Evolutionary conservation across 2,888 invertebrate genomes (phyloP).

Genomic region (Oxycera nigricornis): DNA sequence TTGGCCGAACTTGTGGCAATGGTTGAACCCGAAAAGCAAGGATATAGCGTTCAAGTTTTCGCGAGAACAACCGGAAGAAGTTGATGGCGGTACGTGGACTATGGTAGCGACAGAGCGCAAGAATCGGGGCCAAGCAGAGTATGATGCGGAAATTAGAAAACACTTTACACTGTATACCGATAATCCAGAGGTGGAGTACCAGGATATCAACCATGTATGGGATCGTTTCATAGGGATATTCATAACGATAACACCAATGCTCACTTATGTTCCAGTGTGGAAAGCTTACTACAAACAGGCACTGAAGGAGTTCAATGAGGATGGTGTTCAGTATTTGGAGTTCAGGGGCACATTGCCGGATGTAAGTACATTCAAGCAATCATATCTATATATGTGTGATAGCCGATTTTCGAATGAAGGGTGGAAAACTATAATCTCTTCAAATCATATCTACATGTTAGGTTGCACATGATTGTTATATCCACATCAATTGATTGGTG

Average conservation of each 20-base stretch:
- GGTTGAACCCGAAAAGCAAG: constrained; percentile 45
- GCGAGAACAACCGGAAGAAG: constrained; percentile 50
- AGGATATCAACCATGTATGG: constrained; percentile 69
- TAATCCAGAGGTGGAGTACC: constrained; percentile 64
- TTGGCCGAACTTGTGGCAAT: constrained; percentile 67
- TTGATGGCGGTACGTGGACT: constrained; percentile 62
- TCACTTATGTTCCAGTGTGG: constrained; percentile 71
- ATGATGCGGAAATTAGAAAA: constrained; percentile 65
- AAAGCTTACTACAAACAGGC: constrained; percentile 72
- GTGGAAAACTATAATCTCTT: too few species aligned
- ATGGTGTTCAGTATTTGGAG: constrained; percentile 76
- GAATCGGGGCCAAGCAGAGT: constrained; percentile 55
- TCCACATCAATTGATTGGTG: too few species aligned
- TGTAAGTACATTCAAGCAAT: too few species aligned
- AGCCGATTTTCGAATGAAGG: too few species aligned
- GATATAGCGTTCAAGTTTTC: constrained; percentile 57
- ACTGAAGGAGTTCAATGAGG: constrained; percentile 68
- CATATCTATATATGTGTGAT: too few species aligned
- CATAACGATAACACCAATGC: constrained; percentile 63
- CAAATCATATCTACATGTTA: too few species aligned
- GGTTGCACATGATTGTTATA: too few species aligned
- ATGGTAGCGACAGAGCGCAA: constrained; percentile 62
- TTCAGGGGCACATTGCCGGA: constrained; percentile 69
- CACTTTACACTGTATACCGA: constrained; percentile 66
- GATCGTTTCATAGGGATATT: constrained; percentile 67